These are phyloP conservation scores for Eulithis testata DNA, from an alignment of 2,888 invertebrate species.

Conservation along the genomic window DNA sequence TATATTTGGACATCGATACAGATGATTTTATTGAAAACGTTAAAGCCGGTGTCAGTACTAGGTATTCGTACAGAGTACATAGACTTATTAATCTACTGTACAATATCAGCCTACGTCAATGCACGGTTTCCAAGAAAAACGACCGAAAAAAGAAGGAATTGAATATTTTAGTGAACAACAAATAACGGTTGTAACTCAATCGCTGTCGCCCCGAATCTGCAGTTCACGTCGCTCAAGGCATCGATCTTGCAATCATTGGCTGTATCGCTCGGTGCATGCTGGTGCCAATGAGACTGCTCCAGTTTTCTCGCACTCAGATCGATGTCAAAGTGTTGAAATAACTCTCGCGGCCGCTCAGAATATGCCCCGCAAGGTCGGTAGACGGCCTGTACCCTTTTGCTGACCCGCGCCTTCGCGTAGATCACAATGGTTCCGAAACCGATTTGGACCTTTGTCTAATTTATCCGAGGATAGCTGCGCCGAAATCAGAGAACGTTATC, in stretches of 20 bases:
- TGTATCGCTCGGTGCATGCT: constrained; percentile 60
- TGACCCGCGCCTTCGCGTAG: constrained; percentile 55
- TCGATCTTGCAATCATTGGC: constrained; percentile 67
- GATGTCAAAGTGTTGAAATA: constrained; percentile 72
- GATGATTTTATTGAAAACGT: neutral
- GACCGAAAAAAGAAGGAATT: constrained; percentile 4
- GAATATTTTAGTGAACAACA: constrained; percentile 22
- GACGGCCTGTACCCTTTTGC: constrained; percentile 68
- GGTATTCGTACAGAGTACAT: too few species aligned
- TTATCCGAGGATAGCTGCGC: constrained; percentile 42
- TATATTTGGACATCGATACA: too few species aligned
- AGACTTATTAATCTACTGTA: neutral
- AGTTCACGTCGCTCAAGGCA: constrained; percentile 45
- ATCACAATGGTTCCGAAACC: constrained; percentile 52
- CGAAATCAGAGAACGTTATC: constrained; percentile 37
- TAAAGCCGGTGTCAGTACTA: neutral
- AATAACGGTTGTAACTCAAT: constrained; percentile 36
- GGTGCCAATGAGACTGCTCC: constrained; percentile 76
- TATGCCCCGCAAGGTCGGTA: constrained; percentile 67
- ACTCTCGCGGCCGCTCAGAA: constrained; percentile 66
- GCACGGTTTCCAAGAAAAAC: constrained; percentile 10
- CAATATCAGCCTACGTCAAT: constrained; percentile 1
- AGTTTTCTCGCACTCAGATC: constrained; percentile 65
- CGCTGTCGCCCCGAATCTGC: constrained; percentile 36
- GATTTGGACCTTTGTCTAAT: constrained; percentile 50